A percentile compares a stretch with the other conserved stretches of the same genome.
phyloP scores from a whole-genome alignment of 2,113 vertebrate genomes.

The Mormyrus lacerda region DNA sequence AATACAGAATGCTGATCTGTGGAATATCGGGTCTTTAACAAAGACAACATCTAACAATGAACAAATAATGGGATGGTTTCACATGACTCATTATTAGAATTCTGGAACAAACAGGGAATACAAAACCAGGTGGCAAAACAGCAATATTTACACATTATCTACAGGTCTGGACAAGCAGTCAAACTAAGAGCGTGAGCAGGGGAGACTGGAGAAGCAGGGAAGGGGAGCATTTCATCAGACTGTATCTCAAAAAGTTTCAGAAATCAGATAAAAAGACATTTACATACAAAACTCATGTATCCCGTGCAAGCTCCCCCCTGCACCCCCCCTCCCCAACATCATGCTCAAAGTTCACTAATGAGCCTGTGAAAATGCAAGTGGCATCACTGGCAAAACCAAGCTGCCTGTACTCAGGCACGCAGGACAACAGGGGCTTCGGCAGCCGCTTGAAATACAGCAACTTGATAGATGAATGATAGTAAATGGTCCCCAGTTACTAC shows the following conservation, averaged over 20 bases:
- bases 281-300: background rate
- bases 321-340: background rate
- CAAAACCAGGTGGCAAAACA: constrained; percentile 41
- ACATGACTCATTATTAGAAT: constrained; percentile 13
- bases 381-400: background rate
- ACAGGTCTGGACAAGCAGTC: constrained; percentile 39
- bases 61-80: background rate
- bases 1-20: background rate
- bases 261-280: background rate
- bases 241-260: background rate
- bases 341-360: background rate
- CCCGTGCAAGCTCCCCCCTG: background rate
- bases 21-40: background rate
- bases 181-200: constrained; percentile 25
- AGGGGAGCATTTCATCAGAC: background rate
- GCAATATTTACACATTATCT: constrained; percentile 60
- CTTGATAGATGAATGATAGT: background rate
- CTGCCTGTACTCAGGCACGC: background rate
- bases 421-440: background rate
- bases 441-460: background rate
- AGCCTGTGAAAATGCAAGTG: background rate
- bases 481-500: background rate
- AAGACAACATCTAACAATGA: background rate
- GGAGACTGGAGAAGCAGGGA: background rate
- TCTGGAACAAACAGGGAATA: constrained; percentile 33